Conservation (phyloP, 2,113 vertebrate genomes). For the Platichthys flesus region DNA sequence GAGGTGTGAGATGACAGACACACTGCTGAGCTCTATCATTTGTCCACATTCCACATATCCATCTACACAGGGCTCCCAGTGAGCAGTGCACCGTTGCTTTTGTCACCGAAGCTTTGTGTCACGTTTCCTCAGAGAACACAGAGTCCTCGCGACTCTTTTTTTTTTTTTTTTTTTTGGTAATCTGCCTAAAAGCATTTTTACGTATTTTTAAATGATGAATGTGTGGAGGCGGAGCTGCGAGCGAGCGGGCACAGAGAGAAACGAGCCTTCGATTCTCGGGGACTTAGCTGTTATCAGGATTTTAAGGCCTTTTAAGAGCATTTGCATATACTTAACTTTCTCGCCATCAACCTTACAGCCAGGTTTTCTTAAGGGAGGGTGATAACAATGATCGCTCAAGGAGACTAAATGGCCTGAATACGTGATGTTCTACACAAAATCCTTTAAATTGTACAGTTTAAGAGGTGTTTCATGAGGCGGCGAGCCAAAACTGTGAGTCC, state of each 20-base stretch:
- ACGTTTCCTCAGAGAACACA: constrained; percentile 58
- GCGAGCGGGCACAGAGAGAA: background rate
- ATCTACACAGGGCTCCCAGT: constrained; percentile 40
- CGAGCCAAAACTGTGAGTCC: background rate
- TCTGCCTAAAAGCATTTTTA: constrained; percentile 33
- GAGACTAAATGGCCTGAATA: constrained; percentile 30
- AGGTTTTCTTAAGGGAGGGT: constrained; percentile 5
- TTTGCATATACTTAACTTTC: constrained; percentile 39
- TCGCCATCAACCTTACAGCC: constrained; percentile 20
- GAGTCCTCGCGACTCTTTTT: constrained; percentile 28
- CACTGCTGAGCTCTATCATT: constrained; percentile 51
- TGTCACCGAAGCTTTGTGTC: constrained; percentile 50
- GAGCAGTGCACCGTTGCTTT: constrained; percentile 36
- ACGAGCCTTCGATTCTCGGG: background rate
- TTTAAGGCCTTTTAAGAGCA: constrained; percentile 21
- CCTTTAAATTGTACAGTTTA: constrained; percentile 11
- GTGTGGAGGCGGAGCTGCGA: background rate
- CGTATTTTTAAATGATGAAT: constrained; percentile 21
- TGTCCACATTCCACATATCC: constrained; percentile 51
- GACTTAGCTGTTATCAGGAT: constrained; percentile 13
- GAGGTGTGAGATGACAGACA: constrained; percentile 45
- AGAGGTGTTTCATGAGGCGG: constrained; percentile 26
- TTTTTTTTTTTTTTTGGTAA: background rate
- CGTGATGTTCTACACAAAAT: constrained; percentile 28
- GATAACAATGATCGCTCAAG: constrained; percentile 18